phyloP scores from a whole-genome alignment of 1,140 invertebrate species.

The Drosophila santomea region DNA sequence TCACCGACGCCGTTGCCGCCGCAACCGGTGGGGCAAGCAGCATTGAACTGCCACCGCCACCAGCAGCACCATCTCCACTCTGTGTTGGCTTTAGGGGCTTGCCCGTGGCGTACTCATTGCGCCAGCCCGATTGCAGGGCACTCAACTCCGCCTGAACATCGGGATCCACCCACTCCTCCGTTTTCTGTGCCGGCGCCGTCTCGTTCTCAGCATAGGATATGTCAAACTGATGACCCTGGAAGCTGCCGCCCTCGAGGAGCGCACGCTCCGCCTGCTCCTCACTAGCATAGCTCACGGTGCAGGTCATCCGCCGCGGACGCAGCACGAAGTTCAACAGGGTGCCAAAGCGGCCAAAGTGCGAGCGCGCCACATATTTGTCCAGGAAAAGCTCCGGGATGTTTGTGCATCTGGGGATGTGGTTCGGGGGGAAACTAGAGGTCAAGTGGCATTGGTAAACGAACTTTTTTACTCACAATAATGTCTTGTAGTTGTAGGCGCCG shows the following conservation, averaged over 20 bases:
- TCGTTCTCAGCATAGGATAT: conserved; percentile 85
- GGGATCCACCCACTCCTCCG: conserved; percentile 83
- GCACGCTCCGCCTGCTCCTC: conserved; percentile 86
- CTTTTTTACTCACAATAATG: conserved; percentile 55
- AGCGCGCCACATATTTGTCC: conserved; percentile 87
- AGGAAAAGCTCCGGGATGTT: conserved; percentile 88
- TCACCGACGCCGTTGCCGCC: background rate
- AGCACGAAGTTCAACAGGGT: conserved; percentile 87
- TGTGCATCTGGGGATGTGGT: conserved; percentile 85
- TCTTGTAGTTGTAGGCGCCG: conserved; percentile 59
- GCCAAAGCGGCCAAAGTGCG: conserved; percentile 89
- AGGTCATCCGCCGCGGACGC: conserved; percentile 86
- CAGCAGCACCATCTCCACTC: too few species aligned
- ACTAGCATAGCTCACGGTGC: conserved; percentile 87
- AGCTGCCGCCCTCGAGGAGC: conserved; percentile 86
- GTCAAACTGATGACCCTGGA: conserved; percentile 87
- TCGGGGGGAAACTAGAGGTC: too few species aligned
- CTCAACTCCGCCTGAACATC: conserved; percentile 86
- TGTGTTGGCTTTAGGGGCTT: conserved; percentile 3
- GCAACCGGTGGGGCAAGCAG: background rate
- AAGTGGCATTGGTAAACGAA: too few species aligned
- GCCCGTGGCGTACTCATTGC: conserved; percentile 14
- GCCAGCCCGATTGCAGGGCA: conserved; percentile 78
- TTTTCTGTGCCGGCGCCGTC: conserved; percentile 68
- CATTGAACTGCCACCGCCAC: background rate